Base-by-base conservation (phyloP, 2,888 invertebrate species). In the Chymomyza caudatula region DNA sequence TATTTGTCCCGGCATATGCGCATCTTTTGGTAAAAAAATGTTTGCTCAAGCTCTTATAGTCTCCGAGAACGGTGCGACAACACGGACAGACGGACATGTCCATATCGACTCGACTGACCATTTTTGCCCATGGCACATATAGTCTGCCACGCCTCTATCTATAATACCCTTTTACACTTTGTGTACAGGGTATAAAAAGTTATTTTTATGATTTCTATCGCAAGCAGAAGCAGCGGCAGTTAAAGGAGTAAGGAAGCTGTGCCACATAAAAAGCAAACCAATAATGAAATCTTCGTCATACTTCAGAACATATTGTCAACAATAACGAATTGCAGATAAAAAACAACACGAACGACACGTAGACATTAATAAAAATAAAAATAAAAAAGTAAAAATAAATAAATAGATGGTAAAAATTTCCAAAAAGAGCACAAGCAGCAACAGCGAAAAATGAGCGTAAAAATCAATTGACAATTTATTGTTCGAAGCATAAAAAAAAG, bases 391-490 rank as follows among this genome's bases (percentile, higher is more conserved):
- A 37, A 37, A 51, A 51, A 51, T 51, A 51, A 51, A 51, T 51
- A 51, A 20, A 51, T 51, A 20, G 51, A 17, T 20, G 4, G 20
- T 20, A 51, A 20, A 13, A 51, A 19, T 51, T 20, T 17, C 19
- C 6, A 20, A 19, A 6, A 43, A 11, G 19, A 54, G 42, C 4
- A 42, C 19, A 47, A 56, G 64, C 60, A 74, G 72, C 67, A 69
- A 74, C 67, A 77, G 71, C 71, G 63, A 76, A 67, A 74, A 77
- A 77, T 76, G 86, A 81, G 75, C 73, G 65, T 85, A 81, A 84
- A 81, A 82, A 82, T 82, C 82, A 82, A 82, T 82, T 86, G 82
- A 77, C 86, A 82, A 82, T 82, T 82, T 86, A 82, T 86, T 86
- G 81, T 81, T 77, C 64, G 68, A 70, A 67, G 69, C 75, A 81